Conservation (phyloP, 1,140 invertebrate genomes). For the Sarcophaga peregrina region DNA sequence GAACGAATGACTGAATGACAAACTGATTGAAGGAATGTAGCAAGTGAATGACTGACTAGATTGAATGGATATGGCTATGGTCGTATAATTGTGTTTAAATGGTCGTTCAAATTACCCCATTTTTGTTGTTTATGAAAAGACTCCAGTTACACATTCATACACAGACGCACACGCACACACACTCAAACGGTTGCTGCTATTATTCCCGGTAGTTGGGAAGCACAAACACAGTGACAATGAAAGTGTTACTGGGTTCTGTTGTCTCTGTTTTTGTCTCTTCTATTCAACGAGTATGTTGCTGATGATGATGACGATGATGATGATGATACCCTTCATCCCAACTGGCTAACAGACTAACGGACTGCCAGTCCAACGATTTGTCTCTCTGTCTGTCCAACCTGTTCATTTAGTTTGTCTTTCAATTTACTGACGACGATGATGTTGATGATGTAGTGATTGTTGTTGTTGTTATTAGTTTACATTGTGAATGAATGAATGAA, state of each 20-base stretch:
- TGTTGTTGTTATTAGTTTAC: no score
- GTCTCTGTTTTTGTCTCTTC: not conserved
- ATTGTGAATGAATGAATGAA: no score
- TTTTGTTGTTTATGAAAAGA: not conserved
- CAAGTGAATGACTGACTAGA: no score
- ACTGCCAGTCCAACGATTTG: no score
- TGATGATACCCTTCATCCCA: no score
- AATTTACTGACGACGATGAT: not conserved
- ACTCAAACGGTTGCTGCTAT: not conserved
- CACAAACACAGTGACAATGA: conserved; percentile 12
- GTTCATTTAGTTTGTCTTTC: not conserved
- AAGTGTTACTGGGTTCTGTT: not conserved
- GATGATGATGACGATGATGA: not conserved
- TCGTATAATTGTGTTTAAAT: not conserved
- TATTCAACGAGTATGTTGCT: not conserved
- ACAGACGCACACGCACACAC: not conserved
- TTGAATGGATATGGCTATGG: no score
- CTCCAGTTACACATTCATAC: not conserved
- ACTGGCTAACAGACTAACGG: no score
- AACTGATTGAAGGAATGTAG: no score
- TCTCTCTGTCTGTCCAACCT: not conserved
- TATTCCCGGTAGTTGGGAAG: not conserved
- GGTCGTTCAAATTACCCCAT: not conserved
- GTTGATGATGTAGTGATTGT: not conserved
- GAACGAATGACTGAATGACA: no score